Evolutionary conservation across 2,888 invertebrate species (phyloP).

Genomic region (Strigamia maritima): DNA sequence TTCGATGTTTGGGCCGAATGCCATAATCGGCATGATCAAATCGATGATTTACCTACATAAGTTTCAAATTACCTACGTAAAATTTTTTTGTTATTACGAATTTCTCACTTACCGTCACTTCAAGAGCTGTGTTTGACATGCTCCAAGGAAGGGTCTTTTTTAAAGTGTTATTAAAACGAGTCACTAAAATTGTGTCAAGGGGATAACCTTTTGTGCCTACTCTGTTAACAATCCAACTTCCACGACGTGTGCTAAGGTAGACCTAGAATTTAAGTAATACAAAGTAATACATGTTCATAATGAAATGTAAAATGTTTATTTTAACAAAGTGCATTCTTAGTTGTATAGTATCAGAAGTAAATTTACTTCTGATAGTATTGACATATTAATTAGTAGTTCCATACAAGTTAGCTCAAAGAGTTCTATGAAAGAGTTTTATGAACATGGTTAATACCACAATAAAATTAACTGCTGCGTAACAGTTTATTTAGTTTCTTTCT

Average conservation of each 20-base stretch:
- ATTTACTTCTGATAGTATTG: no score
- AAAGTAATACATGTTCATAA: no score
- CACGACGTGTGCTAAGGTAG: constrained; percentile 53
- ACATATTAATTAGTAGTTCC: no score
- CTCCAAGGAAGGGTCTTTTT: neutral
- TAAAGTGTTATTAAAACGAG: neutral
- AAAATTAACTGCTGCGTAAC: no score
- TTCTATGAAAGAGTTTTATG: no score
- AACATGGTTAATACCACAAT: no score
- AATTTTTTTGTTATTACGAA: neutral
- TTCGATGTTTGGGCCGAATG: constrained; percentile 49
- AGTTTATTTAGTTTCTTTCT: no score
- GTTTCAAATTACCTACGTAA: neutral
- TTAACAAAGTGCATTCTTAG: no score
- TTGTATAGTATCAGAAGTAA: no score
- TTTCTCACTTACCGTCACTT: neutral
- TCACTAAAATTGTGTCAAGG: neutral
- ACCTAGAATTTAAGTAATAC: constrained; percentile 44
- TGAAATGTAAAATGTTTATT: no score
- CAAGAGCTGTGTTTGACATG: neutral
- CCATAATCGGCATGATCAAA: constrained; percentile 51
- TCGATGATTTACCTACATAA: constrained; percentile 46
- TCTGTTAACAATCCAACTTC: constrained; percentile 55
- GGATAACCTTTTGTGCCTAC: constrained; percentile 44
- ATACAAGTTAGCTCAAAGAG: no score